Evolutionary conservation across 2,113 vertebrate species (phyloP), one percentile per base, ranked within the genome.

Genomic region (Canis aureus): DNA sequence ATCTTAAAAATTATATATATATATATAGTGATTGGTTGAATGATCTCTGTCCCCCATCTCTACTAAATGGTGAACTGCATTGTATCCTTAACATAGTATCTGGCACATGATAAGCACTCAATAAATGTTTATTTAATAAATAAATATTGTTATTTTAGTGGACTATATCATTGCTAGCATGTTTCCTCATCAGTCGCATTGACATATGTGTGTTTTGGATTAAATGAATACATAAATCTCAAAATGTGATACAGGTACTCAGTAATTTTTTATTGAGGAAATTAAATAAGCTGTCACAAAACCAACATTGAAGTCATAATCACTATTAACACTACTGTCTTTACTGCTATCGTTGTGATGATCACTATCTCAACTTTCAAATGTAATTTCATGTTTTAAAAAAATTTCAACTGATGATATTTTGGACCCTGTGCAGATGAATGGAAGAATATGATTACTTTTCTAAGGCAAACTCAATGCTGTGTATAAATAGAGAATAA

Each of bases 111-210:
- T 67, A 87, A 19, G 29, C 3, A 79, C 2, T 71, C 15, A 84
- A 29, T 81, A 94, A 81, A 55, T 67, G 10, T 62, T 85, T 71
- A 10, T 5, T 87, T 53, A 76, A 80, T 84, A 94, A 91, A 83
- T 62, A 60, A 59, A 60, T 91, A 0, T 85, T 43, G 93, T 81
- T 85, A 60, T 91, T 88, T 97, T 84, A 91, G 93, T 53, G 12
- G 35, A 64, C 49, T 49, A 4, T 66, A 16, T 93, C 53, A 69
- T 23, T 49, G 73, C 9, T 43, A 93, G 35, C 5, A 17, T 62
- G 29, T 93, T 88, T 87, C 43, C 35, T 91, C 27, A 71, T 66
- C 12, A 91, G 27, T 76, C 49, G 67, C 9, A 80, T 64, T 92
- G 67, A 66, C 2, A 53, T 73, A 76, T 87, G 80, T 13, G 7